These are phyloP conservation scores for Trichosurus vulpecula DNA, from an alignment of 2,797 vertebrate species.

Conservation along the genomic window DNA sequence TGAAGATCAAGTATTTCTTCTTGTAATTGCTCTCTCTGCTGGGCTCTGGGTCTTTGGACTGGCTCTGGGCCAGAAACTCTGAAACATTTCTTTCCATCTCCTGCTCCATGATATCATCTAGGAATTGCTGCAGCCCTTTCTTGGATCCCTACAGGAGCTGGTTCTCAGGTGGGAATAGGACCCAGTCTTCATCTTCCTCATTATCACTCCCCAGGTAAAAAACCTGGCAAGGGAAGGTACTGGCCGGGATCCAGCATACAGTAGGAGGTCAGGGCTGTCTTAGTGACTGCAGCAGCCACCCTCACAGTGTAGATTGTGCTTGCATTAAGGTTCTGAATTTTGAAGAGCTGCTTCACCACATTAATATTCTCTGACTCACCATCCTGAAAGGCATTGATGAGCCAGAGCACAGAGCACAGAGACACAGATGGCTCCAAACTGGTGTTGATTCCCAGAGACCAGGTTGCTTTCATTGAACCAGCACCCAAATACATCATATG, in stretches of 20 bases:
- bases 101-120: slow-evolving; percentile 80
- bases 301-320: slow-evolving; percentile 98
- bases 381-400: slow-evolving; percentile 99
- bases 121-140: slow-evolving; percentile 83
- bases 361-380: slow-evolving; percentile 96
- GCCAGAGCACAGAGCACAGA: slow-evolving; percentile 99
- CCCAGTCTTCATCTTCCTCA: slow-evolving; percentile 85
- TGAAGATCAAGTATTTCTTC: slow-evolving; percentile 97
- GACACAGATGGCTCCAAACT: slow-evolving; percentile 95
- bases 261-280: slow-evolving; percentile 90
- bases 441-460: slow-evolving; percentile 97
- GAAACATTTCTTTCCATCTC: slow-evolving; percentile 92
- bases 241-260: slow-evolving; percentile 88
- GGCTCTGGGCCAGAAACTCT: slow-evolving; percentile 88
- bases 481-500: slow-evolving; percentile 97
- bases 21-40: slow-evolving; percentile 85
- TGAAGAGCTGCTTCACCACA: slow-evolving; percentile 97
- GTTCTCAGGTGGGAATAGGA: rapidly evolving
- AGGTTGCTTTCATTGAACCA: slow-evolving; percentile 98
- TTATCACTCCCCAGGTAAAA: slow-evolving; percentile 89
- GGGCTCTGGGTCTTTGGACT: slow-evolving; percentile 87
- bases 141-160: slow-evolving; percentile 45
- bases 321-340: slow-evolving; percentile 98
- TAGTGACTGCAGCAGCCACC: slow-evolving; percentile 95
- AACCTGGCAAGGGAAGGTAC: slow-evolving; percentile 80